Base-by-base conservation (phyloP, 2,797 vertebrate species). In the Eleutherodactylus coqui region DNA sequence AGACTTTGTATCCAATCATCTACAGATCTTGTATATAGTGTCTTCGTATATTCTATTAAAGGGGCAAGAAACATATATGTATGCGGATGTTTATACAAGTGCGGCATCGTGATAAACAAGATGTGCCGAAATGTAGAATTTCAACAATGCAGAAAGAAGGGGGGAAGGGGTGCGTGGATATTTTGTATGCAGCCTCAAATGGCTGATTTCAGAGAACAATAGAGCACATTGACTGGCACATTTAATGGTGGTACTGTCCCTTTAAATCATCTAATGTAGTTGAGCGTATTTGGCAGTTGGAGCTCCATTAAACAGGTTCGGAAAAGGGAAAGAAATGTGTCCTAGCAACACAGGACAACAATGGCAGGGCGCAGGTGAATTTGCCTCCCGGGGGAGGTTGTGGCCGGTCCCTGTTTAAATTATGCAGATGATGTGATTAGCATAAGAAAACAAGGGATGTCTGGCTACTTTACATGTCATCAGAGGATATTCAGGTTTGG, bases 401-500 rank as follows among this genome's bases (percentile, higher is more conserved):
- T 11, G 79, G 29, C 32, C 53, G 21, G 17, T 17, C 27, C 36
- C 24, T 41, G 14, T 21, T 27, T 82, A 60, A 62, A 62, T 79
- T 64, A 79, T 62, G 58, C 79, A 51, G 9, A 47, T 81, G 24
- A 67, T 81, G 32, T n/a, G 27, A 81, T 81, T 81, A 72, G 21
- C 69, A 72, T 72, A 72, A 72, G 38, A 72, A 41, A 43, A 72
- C 21, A 72, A 41, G 36, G 69, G 69, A 24, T n/a, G 24, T 70
- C 69, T n/a, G 4, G 21, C 69, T 72, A 7, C 69, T 72, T 72
- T 72, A 43, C 69, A 72, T 72, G 69, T 41, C 38, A 3, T 2
- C 11, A 38, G 38, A 41, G 21, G 69, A 5, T 13, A 8, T 13
- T 14, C 3, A 43, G 67, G 67, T n/a, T 70, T 69, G 24, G 34